Base-by-base conservation (phyloP, 2,113 vertebrate genomes). In the Montifringilla adamsi region DNA sequence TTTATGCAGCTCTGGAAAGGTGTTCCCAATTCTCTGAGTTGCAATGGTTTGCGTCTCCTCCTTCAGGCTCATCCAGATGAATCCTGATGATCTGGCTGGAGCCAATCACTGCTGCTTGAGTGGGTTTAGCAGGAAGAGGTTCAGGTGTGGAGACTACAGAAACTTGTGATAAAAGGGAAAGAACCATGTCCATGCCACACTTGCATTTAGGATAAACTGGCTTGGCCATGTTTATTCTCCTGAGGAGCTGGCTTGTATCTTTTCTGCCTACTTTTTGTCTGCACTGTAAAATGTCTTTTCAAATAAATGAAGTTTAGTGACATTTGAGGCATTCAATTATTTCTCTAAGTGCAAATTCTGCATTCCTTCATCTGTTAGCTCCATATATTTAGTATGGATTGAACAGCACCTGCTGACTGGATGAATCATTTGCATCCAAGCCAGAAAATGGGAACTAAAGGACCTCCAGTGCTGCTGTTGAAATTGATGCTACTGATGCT, bases 401-500 rank as follows among this genome's bases (percentile, higher is more conserved):
- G 91, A 94, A 70, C 82, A 87, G 90, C 96, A 80, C 73, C 93
- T 96, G 87, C 90, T 87, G 84, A 77, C 80, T 89, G 81, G 64
- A 84, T 79, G 92, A 94, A 90, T 93, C 89, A 95, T 94, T 66
- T 80, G 74, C 84, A 95, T 70, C 89, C 52, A 3, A 94, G 87
- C 74, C 91, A 93, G 83, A 89, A 83, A 95, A 94, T 12, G 47
- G 91, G 84, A 90, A 86, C 64, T 89, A 87, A 94, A 95, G 87
- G 91, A 86, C 73, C 87, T 95, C 93, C 83, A 91, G 37, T 58
- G 69, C 72, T 90, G 81, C 23, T 77, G 77, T 15, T 66, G 43
- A 90, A 93, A 96, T 83, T 95, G 90, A 96, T 96, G 92, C 50
- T 55, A 28, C 68, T 55, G 69, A 89, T 73, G 79, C 89, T 96